These are phyloP conservation scores for Falco punctatus DNA, from an alignment of 2,113 vertebrate species.

Conservation along the genomic window DNA sequence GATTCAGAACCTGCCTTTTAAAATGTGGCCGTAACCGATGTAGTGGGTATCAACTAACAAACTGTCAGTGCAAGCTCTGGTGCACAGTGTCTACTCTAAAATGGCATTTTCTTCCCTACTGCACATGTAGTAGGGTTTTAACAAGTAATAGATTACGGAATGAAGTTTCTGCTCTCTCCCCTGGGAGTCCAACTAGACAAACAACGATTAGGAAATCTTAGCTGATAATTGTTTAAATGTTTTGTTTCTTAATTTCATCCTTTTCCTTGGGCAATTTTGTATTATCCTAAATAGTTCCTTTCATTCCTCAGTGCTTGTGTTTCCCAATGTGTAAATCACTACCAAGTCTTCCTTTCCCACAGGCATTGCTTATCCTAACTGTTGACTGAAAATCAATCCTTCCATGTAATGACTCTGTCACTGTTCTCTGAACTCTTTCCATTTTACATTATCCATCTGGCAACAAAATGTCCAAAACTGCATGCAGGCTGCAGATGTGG, in stretches of 20 bases:
- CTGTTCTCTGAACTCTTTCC: conserved; percentile 57
- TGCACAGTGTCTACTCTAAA: neutral
- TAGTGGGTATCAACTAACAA: neutral
- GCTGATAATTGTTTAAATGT: conserved; percentile 54
- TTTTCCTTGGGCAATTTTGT: conserved; percentile 23
- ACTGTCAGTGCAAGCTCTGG: neutral
- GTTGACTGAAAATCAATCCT: conserved; percentile 56
- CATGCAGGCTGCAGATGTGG: conserved; percentile 18
- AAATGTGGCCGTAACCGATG: accelerated
- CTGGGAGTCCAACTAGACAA: conserved; percentile 24
- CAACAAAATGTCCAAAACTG: conserved; percentile 5
- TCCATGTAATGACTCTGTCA: conserved; percentile 45
- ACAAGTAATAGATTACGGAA: neutral
- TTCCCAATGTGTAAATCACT: conserved; percentile 51
- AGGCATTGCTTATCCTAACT: conserved; percentile 53
- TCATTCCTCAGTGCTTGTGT: conserved; percentile 15
- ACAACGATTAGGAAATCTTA: conserved; percentile 46
- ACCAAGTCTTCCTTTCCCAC: conserved; percentile 53
- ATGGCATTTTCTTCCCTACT: neutral
- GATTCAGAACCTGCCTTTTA: neutral
- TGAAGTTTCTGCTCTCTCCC: conserved; percentile 5
- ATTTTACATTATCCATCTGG: conserved; percentile 62
- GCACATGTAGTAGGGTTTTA: neutral
- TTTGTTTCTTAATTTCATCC: conserved; percentile 57
- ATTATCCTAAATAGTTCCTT: conserved; percentile 17